Evolutionary conservation across 2,797 vertebrate genomes (phyloP), one percentile per base, ranked within the genome.

Genomic region (Craterocephalus amniculus): DNA sequence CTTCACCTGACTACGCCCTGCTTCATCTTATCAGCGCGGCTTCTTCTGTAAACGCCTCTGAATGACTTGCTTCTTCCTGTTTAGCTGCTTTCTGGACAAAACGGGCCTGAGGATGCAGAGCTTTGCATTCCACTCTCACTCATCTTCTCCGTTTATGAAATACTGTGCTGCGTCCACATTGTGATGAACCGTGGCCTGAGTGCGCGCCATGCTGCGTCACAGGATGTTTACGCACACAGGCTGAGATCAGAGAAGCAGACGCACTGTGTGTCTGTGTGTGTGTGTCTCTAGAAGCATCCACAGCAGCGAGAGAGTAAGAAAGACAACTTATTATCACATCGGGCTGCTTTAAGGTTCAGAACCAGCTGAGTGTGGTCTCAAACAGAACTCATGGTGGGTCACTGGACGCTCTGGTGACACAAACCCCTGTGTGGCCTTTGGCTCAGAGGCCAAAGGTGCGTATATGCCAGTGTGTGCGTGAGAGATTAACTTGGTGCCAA

Each of bases 401-500:
- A 27, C 0, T 27, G 24, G 29, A 9, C 31, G 26, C 24, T 2
- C 27, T 43, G 63, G 60, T 40, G 58, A 45, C 45, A 65, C 20
- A 58, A 63, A 38, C 8, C 18, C 14, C 52, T 4, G 13, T 70
- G 58, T 76, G 67, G 40, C 73, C 20, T 45, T 56, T 16, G n/a
- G 56, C 58, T 61, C 38, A 4, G 35, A 38, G 49, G 13, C 71
- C 51, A 68, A 63, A 76, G 49, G 78, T 81, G 67, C 56, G 38
- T 70, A 61, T 70, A 51, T 66, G 4, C 62, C 66, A 65, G 63
- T 57, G 3, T 58, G 36, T 51, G 38, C 70, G 70, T 49, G 55
- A 43, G 68, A 90, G 85, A 90, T 89, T 89, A 87, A 75, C 75
- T 74, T 76, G 89, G 89, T 91, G 87, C 81, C 91, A 91, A 93